A percentile compares a stretch with the other conserved stretches of the same genome.
phyloP scores from a whole-genome alignment of 1,140 invertebrate genomes.

The Laodelphax striatellus region DNA sequence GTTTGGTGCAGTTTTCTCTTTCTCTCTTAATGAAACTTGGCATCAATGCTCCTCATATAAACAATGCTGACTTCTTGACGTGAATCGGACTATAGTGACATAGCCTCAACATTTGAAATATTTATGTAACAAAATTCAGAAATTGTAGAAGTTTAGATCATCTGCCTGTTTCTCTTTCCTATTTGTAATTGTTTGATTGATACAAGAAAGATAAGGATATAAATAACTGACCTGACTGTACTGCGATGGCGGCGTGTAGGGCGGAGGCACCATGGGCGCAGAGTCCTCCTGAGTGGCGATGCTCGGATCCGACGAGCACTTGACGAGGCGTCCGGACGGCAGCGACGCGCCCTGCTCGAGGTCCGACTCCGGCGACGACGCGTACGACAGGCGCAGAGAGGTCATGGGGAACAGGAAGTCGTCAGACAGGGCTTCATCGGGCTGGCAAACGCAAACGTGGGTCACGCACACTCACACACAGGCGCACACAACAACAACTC shows the following conservation, averaged over 20 bases:
- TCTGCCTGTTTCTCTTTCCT: no score
- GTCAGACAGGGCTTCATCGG: conserved; percentile 75
- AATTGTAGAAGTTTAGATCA: no score
- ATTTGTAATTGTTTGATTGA: no score
- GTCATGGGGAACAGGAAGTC: conserved; percentile 98
- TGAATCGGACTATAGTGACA: no score
- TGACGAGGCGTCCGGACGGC: conserved; percentile 56
- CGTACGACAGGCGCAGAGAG: conserved; percentile 81
- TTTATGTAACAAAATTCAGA: no score
- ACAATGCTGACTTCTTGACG: no score
- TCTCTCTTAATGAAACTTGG: no score
- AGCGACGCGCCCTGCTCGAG: conserved; percentile 50
- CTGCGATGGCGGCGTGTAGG: conserved; percentile 47
- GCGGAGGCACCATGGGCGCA: conserved; percentile 46
- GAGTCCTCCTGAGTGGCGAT: conserved; percentile 56
- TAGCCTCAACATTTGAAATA: no score
- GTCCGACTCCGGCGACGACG: conserved; percentile 90
- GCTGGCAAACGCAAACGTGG: conserved; percentile 39
- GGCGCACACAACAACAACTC: conserved; percentile 8
- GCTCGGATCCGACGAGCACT: conserved; percentile 74
- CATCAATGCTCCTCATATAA: no score
- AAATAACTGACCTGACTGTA: conserved; percentile 29
- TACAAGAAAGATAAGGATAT: no score
- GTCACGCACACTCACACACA: conserved; percentile 26
- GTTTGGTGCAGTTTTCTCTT: no score